Evolutionary conservation across 2,888 invertebrate species (phyloP), one percentile per base, ranked within the genome.

Genomic region (Tenthredo amoena): DNA sequence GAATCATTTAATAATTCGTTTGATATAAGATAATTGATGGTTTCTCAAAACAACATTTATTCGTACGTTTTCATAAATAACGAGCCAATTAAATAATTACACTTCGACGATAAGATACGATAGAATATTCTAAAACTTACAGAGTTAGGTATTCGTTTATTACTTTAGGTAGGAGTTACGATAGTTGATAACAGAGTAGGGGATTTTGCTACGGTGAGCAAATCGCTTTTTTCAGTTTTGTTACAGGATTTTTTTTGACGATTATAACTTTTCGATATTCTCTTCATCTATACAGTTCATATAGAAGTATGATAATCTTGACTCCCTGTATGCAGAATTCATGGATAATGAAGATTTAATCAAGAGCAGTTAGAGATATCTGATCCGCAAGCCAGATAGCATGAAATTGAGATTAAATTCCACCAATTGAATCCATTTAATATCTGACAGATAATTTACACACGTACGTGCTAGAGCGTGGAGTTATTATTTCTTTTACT

Each of bases 41-140:
- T 62, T 34, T 81, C 81, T 62, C 81, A 26, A 62, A 81, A 55
- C 55, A 50, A 55, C 55, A 31, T 9, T 55, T 74, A 74, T 43
- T 84, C 50, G 34, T 85, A 34, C 58, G 62, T 79, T 47, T 77
- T 85, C 65, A 85, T 85, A 85, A 85, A 85, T 85, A 85, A 85
- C 71, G 71, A 62, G 15, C 79, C 77, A 85, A 85, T 85, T 85
- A 77, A 85, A 85, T 85, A 85, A 81, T 81, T 58, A 81, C 62
- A 81, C 58, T 62, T 81, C 15, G 58, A 81, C 37, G 62, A 81
- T 58, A 2, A 77, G 34, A 76, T 76, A 50, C 47, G 77, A 31
- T 62, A 62, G 21, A 37, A 81, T 21, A 62, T 79, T n/a, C 58
- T 79, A 37, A 58, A n/a, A 79, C 18, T 34, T 34, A 58, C 10